Percentiles rank a stretch among this genome's conserved stretches.
phyloP scores from a whole-genome alignment of 2,113 vertebrate genomes.

The Cephalopholis sonnerati region DNA sequence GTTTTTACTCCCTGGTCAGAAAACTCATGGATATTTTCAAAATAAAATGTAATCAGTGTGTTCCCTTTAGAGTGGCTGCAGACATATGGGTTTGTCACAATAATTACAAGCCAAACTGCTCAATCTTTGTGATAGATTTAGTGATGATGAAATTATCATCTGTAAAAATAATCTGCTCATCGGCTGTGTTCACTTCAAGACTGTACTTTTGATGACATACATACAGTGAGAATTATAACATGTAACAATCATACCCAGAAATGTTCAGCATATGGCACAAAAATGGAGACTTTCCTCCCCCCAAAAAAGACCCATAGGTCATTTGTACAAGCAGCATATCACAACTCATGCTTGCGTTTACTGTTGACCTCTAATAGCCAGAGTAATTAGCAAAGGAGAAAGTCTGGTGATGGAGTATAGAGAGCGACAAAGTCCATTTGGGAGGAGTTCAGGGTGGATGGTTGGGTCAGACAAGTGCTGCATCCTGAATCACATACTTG shows the following conservation, averaged over 20 bases:
- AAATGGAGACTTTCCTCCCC: not conserved
- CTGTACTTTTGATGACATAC: not conserved
- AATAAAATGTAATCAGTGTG: not conserved
- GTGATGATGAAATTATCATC: not conserved
- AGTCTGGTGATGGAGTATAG: too few species aligned
- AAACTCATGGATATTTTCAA: slow-evolving; percentile 13
- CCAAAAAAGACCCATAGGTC: too few species aligned
- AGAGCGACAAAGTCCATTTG: too few species aligned
- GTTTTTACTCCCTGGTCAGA: slow-evolving; percentile 5
- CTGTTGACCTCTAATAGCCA: too few species aligned
- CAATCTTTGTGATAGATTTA: not conserved
- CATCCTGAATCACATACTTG: too few species aligned
- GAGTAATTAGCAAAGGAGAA: too few species aligned
- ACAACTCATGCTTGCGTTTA: too few species aligned
- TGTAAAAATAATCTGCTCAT: not conserved
- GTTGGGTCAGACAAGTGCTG: too few species aligned
- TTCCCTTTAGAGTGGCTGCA: not conserved
- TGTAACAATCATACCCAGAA: not conserved
- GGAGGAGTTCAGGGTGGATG: too few species aligned
- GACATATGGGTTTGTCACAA: not conserved
- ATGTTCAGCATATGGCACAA: not conserved
- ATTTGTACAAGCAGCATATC: too few species aligned
- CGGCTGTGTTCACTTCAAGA: not conserved
- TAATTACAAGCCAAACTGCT: not conserved
- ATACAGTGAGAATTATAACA: not conserved